A percentile compares a stretch with the other conserved stretches of the same genome.
These are phyloP conservation scores for Melanogrammus aeglefinus DNA, from an alignment of 2,797 vertebrate genomes.

Conservation along the genomic window DNA sequence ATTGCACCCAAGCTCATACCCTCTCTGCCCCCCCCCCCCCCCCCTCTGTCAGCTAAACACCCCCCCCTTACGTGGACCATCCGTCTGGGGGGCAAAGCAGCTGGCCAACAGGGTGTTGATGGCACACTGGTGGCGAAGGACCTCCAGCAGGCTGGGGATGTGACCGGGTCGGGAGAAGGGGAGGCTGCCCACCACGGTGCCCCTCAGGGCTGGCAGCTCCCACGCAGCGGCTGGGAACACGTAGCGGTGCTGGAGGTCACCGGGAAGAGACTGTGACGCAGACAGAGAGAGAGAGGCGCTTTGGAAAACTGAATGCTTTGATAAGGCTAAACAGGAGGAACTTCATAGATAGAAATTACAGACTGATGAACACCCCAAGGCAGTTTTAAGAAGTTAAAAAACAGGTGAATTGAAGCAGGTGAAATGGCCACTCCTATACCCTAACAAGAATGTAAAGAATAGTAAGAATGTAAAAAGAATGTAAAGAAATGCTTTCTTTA, in stretches of 20 bases:
- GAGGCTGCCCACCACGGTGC: conserved; percentile 66
- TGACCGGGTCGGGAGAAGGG: conserved; percentile 80
- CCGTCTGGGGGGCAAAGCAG: conserved; percentile 58
- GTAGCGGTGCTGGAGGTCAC: conserved; percentile 69
- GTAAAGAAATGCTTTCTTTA: neutral
- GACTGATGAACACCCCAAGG: neutral
- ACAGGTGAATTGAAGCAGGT: neutral
- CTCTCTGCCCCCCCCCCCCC: neutral
- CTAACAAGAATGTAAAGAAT: neutral
- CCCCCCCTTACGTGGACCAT: conserved; percentile 54
- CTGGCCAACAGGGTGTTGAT: conserved; percentile 78
- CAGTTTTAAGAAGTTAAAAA: neutral
- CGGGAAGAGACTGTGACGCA: conserved; percentile 69
- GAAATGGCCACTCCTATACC: neutral
- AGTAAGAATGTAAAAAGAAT: neutral
- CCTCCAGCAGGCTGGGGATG: conserved; percentile 71
- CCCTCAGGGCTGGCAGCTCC: conserved; percentile 46
- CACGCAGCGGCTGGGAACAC: conserved; percentile 63
- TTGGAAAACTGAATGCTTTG: neutral
- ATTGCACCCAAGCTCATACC: neutral
- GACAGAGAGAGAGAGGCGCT: neutral
- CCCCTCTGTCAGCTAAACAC: neutral
- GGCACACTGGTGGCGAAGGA: conserved; percentile 78
- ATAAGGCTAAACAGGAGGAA: too few relatives aligned
- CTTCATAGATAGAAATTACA: neutral